Percentiles rank a stretch among this genome's conserved stretches.
phyloP scores from a whole-genome alignment of 2,797 vertebrate genomes.

The Petrocephalus schoutedeni region DNA sequence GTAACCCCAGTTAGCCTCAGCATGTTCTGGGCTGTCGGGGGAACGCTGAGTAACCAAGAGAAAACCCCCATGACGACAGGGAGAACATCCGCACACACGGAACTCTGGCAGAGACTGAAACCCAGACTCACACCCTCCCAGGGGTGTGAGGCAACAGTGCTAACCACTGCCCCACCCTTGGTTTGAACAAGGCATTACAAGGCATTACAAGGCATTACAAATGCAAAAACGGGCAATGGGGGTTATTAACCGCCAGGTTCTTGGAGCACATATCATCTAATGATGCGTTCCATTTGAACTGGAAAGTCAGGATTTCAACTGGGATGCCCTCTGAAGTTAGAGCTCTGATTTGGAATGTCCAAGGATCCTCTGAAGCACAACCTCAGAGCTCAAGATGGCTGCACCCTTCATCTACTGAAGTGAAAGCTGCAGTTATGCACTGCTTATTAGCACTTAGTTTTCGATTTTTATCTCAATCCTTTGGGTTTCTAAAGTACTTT shows the following conservation, averaged over 20 bases:
- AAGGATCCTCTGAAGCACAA: background rate
- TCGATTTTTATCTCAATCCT: background rate
- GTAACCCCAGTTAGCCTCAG: no score
- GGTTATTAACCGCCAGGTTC: background rate
- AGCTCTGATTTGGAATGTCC: background rate
- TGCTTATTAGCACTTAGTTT: background rate
- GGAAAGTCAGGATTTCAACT: background rate
- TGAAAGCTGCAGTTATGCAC: background rate
- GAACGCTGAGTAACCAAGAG: no score
- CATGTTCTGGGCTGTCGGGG: no score
- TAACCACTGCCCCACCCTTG: no score
- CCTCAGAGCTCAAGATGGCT: background rate
- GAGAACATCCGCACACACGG: no score
- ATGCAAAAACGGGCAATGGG: background rate
- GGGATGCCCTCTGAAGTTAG: background rate
- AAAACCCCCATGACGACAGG: no score
- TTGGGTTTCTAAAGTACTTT: background rate
- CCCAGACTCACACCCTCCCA: no score
- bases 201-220: background rate
- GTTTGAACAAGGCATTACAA: no score
- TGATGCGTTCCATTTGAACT: background rate
- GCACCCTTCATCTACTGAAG: background rate
- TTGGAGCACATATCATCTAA: background rate
- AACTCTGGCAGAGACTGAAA: no score
- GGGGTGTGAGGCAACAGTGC: background rate